phyloP scores from a whole-genome alignment of 2,113 vertebrate genomes.

The Abramis brama region DNA sequence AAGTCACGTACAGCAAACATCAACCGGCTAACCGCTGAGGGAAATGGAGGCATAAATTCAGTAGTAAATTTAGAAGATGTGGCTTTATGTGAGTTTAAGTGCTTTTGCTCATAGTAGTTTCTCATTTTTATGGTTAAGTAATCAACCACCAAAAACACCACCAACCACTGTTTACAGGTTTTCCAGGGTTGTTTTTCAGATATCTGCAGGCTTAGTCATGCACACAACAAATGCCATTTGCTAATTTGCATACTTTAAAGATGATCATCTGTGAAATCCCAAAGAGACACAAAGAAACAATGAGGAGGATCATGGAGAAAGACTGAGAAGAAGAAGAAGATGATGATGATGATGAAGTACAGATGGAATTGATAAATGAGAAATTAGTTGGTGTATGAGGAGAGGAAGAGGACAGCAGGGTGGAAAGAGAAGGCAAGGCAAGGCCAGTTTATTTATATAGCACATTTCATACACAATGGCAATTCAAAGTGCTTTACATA shows the following conservation, averaged over 20 bases:
- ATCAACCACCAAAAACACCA: not conserved
- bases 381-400: not conserved
- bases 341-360: not conserved
- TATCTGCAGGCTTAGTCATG: not conserved
- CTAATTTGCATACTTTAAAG: not conserved
- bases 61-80: not conserved
- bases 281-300: not conserved
- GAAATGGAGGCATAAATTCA: not conserved
- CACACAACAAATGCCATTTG: not conserved
- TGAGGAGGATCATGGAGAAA: not conserved
- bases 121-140: not conserved
- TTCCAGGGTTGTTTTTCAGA: not conserved
- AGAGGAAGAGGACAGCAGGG: not conserved
- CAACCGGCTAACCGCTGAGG: not conserved
- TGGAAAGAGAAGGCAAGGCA: too few relatives aligned
- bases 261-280: not conserved
- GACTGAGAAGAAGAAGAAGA: not conserved
- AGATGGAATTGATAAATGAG: not conserved
- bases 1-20: not conserved
- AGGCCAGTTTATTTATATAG: too few relatives aligned
- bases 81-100: not conserved
- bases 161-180: not conserved
- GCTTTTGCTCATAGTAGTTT: not conserved
- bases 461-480: too few relatives aligned
- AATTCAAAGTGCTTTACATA: too few relatives aligned